Base-by-base conservation (phyloP, 2,797 vertebrate genomes). In the Catamblyrhynchus diadema region DNA sequence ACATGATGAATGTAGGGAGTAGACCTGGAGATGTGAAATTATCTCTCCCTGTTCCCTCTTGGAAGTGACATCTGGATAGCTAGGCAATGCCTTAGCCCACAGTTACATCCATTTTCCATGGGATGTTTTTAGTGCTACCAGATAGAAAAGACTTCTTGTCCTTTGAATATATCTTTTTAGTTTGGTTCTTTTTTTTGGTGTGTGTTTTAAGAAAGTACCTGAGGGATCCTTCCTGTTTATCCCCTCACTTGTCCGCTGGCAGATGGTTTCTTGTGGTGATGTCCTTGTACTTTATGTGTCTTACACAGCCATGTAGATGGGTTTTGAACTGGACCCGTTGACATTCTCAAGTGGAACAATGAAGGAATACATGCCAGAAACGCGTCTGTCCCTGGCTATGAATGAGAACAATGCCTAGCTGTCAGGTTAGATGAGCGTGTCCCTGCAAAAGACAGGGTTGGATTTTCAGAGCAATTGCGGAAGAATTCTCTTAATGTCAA, bases 351-450 rank as follows among this genome's bases (percentile, higher is more conserved):
- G 84, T 66, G 78, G 74, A 94, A 88, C 84, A 93, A 88, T 83
- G 78, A 86, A 61, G 44, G 57, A 90, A 47, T 88, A 73, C 1
- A 8, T 81, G 95, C 66, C 94, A 91, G 67, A 69, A 95, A 66
- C 1, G 21, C 12, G 14, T 90, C 77, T 86, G 67, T 95, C 80
- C 86, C 62, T 87, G 73, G 62, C 80, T 77, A 18, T 84, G 81
- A 91, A 71, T 87, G 88, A 87, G 93, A 94, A 94, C 88, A 95
- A 75, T 94, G 95, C 93, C 88, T 95, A 69, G 64, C 91, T 92
- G 95, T 96, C 94, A 96, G 77, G 89, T 90, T 94, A 89, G 74
- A 94, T 91, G 86, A 94, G 77, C 14, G 42, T 83, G 86, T 88
- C 73, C 64, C 64, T 81, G 57, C 33, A 56, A 86, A 78, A 85